Evolutionary conservation across 2,888 invertebrate species (phyloP).

Genomic region (Conomelus anceps): DNA sequence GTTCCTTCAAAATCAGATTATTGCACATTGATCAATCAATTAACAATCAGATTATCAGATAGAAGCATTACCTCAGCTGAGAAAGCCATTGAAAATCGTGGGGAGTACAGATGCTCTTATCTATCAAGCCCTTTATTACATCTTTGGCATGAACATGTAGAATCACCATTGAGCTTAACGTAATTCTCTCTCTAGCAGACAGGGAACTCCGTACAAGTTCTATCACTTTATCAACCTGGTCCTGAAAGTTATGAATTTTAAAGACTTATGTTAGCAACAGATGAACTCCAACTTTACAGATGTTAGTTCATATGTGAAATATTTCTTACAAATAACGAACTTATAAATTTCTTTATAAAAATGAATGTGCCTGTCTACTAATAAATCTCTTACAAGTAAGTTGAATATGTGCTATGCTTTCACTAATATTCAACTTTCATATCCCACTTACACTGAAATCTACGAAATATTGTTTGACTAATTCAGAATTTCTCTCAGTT

Average conservation of each 20-base stretch:
- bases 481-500: not conserved
- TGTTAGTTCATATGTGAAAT: no score
- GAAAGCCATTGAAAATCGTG: constrained; percentile 80
- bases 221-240: constrained; percentile 67
- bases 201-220: constrained; percentile 65
- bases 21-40: no score
- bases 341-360: no score
- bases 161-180: constrained; percentile 73
- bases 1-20: no score
- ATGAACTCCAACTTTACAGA: no score
- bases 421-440: no score
- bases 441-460: not conserved
- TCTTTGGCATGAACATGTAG: constrained; percentile 82
- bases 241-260: constrained; percentile 34
- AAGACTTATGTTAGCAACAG: no score
- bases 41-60: no score
- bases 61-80: constrained; percentile 58
- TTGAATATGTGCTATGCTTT: no score
- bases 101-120: constrained; percentile 58
- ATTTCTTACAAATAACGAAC: no score
- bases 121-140: constrained; percentile 60
- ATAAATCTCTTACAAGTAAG: no score
- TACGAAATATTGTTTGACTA: not conserved
- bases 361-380: no score
- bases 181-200: constrained; percentile 63